These are phyloP conservation scores for Petrocephalus microphthalmus DNA, from an alignment of 2,113 vertebrate genomes.

Conservation along the genomic window DNA sequence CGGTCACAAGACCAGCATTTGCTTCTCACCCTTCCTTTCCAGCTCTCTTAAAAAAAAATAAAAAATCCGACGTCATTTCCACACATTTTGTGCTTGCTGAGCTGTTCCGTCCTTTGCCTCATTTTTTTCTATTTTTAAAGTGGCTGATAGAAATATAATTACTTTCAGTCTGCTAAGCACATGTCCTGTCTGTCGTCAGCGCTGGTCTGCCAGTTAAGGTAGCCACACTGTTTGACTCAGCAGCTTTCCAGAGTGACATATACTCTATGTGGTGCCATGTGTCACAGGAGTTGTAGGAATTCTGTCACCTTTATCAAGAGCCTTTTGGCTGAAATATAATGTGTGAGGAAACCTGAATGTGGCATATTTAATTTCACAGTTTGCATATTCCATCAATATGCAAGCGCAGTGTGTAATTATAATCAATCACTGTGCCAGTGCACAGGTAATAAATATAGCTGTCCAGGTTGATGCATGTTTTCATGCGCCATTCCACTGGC, in stretches of 20 bases:
- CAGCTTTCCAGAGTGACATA: background rate
- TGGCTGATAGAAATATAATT: background rate
- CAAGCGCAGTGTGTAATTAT: background rate
- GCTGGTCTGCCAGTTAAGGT: background rate
- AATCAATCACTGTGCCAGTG: background rate
- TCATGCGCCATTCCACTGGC: background rate
- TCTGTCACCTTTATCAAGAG: background rate
- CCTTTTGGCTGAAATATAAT: slow-evolving; percentile 12
- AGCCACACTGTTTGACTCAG: background rate
- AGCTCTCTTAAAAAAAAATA: background rate
- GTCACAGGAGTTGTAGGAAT: slow-evolving; percentile 1
- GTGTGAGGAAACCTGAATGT: background rate
- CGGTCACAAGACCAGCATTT: background rate
- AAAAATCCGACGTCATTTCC: background rate
- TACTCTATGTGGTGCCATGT: background rate
- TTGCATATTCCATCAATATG: slow-evolving; percentile 7
- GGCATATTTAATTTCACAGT: slow-evolving; percentile 8
- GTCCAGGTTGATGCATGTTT: slow-evolving; percentile 6
- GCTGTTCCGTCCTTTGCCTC: background rate
- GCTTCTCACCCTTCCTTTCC: background rate
- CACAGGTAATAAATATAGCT: slow-evolving; percentile 7
- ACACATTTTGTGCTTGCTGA: background rate
- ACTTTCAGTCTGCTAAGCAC: slow-evolving; percentile 10
- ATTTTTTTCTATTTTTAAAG: slow-evolving; percentile 9
- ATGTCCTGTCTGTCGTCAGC: background rate